Evolutionary conservation across 2,888 invertebrate genomes (phyloP), one percentile per base, ranked within the genome.

Genomic region (Apocheima hispidaria): DNA sequence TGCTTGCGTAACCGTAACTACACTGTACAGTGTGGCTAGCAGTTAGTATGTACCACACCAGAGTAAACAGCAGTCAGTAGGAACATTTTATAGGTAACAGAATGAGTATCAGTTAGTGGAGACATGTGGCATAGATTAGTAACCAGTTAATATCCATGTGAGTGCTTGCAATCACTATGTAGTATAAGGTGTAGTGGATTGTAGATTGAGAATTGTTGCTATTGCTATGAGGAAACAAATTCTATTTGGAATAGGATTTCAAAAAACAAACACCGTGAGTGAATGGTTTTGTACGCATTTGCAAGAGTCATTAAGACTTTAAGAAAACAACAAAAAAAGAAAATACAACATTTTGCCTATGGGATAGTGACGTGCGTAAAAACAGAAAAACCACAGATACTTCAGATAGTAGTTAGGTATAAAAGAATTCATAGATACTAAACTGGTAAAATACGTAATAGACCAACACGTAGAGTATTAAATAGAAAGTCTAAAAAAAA

Each of bases 401-500:
- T 26, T 26, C 12, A 12, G 12, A 4, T 12, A 4, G 12, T 30
- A 30, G 12, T 4, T 33, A n/a, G 12, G 2, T n/a, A 33, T 4
- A 12, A 33, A 33, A 33, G 2, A 33, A 33, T 4, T n/a, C n/a
- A 20, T 21, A 41, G 14, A 0, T 14, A 43, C 14, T 14, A 43
- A 43, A 9, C 10, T 18, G 7, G 21, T 18, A 74, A 65, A 64
- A 75, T 75, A 81, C 80, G 81, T 82, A 87, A 84, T 82, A 68
- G 68, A 66, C 62, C 58, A 70, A 63, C 82, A 82, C 80, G 83
- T 83, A 81, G 73, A 75, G 77, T 84, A 87, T 86, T 85, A 85
- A 86, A 87, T 88, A 88, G 88, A 90, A 89, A 90, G 90, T 88
- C 48, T 65, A 79, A 84, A 86, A 83, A 84, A 88, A 85, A 83